phyloP scores from a whole-genome alignment of 2,113 vertebrate species.

The Trogon melanurus region DNA sequence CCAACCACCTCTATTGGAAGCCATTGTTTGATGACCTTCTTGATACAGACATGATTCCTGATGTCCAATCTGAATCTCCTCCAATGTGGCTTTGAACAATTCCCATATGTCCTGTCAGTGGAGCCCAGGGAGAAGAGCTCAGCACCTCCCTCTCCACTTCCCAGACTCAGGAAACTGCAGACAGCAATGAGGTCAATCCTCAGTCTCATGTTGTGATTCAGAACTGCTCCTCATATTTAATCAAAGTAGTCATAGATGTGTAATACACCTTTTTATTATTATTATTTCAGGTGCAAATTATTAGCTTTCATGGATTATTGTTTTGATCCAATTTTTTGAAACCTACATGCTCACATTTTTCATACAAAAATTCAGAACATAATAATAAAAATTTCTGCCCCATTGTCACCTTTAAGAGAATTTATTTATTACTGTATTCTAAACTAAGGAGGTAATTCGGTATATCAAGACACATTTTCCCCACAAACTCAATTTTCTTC shows the following conservation, averaged over 20 bases:
- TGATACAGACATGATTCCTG: neutral
- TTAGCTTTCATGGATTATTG: neutral
- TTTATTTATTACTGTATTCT: neutral
- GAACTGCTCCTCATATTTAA: neutral
- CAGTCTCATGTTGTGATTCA: neutral
- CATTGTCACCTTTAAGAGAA: neutral
- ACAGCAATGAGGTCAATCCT: neutral
- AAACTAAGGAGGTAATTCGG: neutral
- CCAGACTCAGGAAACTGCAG: neutral
- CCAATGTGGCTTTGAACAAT: neutral
- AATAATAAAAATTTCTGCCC: neutral
- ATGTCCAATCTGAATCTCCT: neutral
- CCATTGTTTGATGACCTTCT: neutral
- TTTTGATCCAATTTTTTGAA: neutral
- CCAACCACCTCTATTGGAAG: neutral
- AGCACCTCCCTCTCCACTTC: neutral
- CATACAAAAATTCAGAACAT: neutral
- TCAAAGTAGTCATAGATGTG: neutral
- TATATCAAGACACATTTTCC: neutral
- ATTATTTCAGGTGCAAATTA: neutral
- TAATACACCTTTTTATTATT: neutral
- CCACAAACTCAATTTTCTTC: neutral
- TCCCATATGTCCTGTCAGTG: fast-evolving
- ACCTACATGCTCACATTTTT: neutral
- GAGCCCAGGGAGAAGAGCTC: neutral